Base-by-base conservation (phyloP, 2,888 invertebrate genomes). In the Pyrochroa serraticornis region DNA sequence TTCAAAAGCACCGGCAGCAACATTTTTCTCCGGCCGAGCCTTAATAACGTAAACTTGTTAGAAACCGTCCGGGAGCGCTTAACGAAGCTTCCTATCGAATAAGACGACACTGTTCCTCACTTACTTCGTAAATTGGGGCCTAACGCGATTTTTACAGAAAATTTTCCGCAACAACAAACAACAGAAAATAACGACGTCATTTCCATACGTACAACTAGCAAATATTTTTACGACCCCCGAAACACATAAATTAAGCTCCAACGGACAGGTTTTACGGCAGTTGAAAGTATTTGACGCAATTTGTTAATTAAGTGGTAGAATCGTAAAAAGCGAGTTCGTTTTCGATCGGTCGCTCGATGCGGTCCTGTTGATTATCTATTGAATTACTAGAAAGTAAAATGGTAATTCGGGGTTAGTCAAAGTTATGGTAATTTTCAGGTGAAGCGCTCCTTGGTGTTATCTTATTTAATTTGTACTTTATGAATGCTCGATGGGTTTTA, bases 391-490 rank as follows among this genome's bases (percentile, higher is more conserved):
- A 22, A 22, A 22, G 22, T 22, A 22, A 22, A 22, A 22, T 22
- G 22, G 3, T 22, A 22, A 22, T 22, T 22, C 22, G 22, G 22
- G 36, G 32, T 32, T n/a, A 33, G 12, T 44, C 7, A 8, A 38
- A 38, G 9, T 30, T 31, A 48, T 38, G 33, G 6, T 13, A 38
- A 36, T 48, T 48, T 31, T 10, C 12, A 6, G 30, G 2, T 12
- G 14, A 33, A 41, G 14, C n/a, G 36, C 36, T 10, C 10, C 12
- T 7, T 12, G 30, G 22, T 30, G 22, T 36, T 30, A 8, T 38
- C 5, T 38, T 48, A 38, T 48, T 38, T 38, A 37, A 48, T 38
- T 48, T 48, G 38, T 48, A 36, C 22, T 48, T 9, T 35, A 48
- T 48, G 12, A 35, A 42, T 8, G 31, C 43, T 31, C 33, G 9